These are phyloP conservation scores for Serrognathus titanus DNA, from an alignment of 2,888 invertebrate species.

Conservation along the genomic window DNA sequence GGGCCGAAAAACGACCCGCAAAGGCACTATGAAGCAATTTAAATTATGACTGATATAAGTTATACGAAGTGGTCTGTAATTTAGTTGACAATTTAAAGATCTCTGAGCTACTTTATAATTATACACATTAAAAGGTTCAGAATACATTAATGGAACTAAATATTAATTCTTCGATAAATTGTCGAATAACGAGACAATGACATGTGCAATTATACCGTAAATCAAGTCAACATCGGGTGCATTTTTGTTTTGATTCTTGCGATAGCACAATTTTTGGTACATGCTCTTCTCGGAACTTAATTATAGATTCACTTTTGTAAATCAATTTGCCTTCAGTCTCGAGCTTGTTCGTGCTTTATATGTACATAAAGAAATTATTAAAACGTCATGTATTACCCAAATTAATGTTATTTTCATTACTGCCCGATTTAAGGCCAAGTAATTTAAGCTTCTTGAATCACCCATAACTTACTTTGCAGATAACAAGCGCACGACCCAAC, in stretches of 20 bases:
- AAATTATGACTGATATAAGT: slow-evolving; percentile 8
- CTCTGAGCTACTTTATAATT: slow-evolving; percentile 19
- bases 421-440: slow-evolving; percentile 9
- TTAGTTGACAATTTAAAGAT: slow-evolving; percentile 23
- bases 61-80: slow-evolving; percentile 16
- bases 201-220: slow-evolving; percentile 15
- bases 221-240: slow-evolving; percentile 6
- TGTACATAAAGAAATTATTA: neutral
- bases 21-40: slow-evolving; percentile 2
- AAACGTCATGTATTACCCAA: slow-evolving; percentile 8
- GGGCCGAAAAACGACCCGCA: neutral
- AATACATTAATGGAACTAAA: slow-evolving; percentile 15
- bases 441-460: slow-evolving; percentile 4
- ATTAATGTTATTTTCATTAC: slow-evolving; percentile 8
- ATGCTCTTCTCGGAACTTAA: slow-evolving; percentile 11
- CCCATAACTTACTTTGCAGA: too few species aligned
- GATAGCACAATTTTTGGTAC: slow-evolving; percentile 8
- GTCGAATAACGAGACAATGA: slow-evolving; percentile 16
- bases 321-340: slow-evolving; percentile 7
- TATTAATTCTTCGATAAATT: slow-evolving; percentile 18
- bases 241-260: slow-evolving; percentile 6
- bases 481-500: too few species aligned
- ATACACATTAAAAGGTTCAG: slow-evolving; percentile 13
- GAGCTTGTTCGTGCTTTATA: slow-evolving; percentile 1
- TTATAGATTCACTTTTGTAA: slow-evolving; percentile 13